phyloP scores from a whole-genome alignment of 2,113 vertebrate genomes.

The Pachyramphus minor region DNA sequence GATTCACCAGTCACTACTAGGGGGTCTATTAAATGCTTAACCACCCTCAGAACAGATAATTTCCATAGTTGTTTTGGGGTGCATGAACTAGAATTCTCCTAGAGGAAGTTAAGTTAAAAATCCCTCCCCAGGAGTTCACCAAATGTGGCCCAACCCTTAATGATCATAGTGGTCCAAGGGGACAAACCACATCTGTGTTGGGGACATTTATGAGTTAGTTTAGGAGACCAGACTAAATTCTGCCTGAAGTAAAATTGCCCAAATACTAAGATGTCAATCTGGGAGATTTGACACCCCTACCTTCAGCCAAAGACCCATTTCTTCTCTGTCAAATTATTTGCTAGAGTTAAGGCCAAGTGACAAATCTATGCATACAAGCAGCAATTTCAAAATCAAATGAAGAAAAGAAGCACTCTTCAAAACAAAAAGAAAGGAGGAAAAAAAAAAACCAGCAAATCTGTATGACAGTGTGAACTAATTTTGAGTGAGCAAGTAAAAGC shows the following conservation, averaged over 20 bases:
- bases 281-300: rapidly evolving
- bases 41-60: background rate
- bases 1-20: background rate
- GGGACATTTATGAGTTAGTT: background rate
- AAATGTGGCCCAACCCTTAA: background rate
- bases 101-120: background rate
- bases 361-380: background rate
- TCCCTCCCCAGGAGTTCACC: background rate
- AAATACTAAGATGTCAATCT: background rate
- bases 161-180: background rate
- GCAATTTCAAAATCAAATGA: background rate
- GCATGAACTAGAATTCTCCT: background rate
- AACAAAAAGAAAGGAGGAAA: background rate
- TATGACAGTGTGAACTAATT: background rate
- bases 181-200: background rate
- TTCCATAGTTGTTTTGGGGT: background rate
- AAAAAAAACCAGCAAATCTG: background rate
- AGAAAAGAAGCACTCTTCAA: background rate
- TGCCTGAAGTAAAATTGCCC: background rate
- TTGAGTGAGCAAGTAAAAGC: background rate
- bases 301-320: background rate
- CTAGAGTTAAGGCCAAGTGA: background rate
- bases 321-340: background rate
- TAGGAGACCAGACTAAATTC: background rate
- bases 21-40: background rate